Percentiles rank a stretch among this genome's conserved stretches.
phyloP scores from a whole-genome alignment of 2,797 vertebrate species.

The Arrhamphus sclerolepis region DNA sequence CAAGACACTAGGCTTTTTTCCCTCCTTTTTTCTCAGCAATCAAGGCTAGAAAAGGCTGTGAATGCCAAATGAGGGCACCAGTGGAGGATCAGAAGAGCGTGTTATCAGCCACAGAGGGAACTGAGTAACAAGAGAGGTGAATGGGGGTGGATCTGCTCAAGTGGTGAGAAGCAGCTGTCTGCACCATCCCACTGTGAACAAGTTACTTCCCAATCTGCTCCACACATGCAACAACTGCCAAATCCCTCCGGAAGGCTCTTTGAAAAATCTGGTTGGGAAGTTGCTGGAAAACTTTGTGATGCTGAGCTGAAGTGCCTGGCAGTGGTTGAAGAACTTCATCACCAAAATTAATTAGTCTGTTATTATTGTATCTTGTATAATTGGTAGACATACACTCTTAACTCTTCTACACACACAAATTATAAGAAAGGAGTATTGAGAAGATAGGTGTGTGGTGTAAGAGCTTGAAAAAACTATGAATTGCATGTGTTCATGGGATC shows the following conservation, averaged over 20 bases:
- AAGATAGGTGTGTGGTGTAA: too few relatives aligned
- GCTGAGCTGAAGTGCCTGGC: too few relatives aligned
- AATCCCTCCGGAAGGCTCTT: slow-evolving; percentile 22
- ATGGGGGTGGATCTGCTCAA: slow-evolving; percentile 42
- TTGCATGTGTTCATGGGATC: too few relatives aligned
- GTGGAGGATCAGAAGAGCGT: slow-evolving; percentile 44
- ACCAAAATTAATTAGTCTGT: too few relatives aligned
- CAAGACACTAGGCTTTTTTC: background rate
- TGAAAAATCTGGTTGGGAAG: slow-evolving; percentile 23
- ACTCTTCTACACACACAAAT: too few relatives aligned
- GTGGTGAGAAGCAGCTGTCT: slow-evolving; percentile 51
- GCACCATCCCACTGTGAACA: slow-evolving; percentile 32
- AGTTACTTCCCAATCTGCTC: slow-evolving; percentile 24
- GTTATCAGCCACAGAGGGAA: slow-evolving; percentile 50
- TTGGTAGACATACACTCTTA: too few relatives aligned
- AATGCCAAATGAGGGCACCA: slow-evolving; percentile 26
- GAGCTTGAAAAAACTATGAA: too few relatives aligned
- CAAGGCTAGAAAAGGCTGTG: slow-evolving; percentile 30
- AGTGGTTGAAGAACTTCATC: too few relatives aligned
- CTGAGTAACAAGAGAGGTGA: slow-evolving; percentile 32
- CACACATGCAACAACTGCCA: slow-evolving; percentile 28
- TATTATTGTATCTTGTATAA: too few relatives aligned
- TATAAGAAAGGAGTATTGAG: too few relatives aligned
- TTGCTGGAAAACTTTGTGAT: slow-evolving; percentile 1
- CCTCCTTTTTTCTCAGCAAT: slow-evolving; percentile 11